Conservation (phyloP, 1,140 invertebrate species). For the Mizuhopecten yessoensis region DNA sequence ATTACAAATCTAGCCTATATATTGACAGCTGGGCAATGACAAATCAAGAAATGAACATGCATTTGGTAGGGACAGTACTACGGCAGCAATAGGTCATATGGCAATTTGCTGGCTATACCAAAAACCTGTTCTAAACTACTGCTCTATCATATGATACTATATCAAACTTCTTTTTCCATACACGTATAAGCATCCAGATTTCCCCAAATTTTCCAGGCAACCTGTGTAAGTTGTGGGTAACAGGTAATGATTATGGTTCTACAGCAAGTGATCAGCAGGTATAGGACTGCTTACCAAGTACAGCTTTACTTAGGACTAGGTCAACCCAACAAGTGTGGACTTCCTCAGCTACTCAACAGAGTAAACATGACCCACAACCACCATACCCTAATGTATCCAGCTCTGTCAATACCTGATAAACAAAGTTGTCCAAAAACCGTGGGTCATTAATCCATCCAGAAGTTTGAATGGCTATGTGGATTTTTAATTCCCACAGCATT, state of each 20-base stretch:
- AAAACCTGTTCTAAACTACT: no score
- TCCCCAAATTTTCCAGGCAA: no score
- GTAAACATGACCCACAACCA: neutral
- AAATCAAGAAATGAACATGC: neutral
- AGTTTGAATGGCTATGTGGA: neutral
- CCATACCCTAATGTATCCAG: neutral
- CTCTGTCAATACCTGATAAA: constrained; percentile 9
- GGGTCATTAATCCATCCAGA: neutral
- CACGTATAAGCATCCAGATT: no score
- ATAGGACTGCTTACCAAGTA: neutral
- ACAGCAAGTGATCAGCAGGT: neutral
- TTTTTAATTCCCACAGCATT: neutral
- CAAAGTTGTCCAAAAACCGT: neutral
- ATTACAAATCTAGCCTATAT: no score
- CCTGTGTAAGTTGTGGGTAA: no score
- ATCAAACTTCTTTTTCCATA: no score
- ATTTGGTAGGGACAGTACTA: no score
- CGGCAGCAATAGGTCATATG: no score
- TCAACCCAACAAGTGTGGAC: neutral
- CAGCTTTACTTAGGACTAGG: neutral
- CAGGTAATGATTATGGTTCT: neutral
- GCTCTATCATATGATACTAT: no score
- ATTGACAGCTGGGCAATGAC: no score
- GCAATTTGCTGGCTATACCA: no score
- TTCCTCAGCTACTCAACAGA: neutral